Conservation (phyloP, 2,113 vertebrate species). For the Rhinichthys klamathensis region DNA sequence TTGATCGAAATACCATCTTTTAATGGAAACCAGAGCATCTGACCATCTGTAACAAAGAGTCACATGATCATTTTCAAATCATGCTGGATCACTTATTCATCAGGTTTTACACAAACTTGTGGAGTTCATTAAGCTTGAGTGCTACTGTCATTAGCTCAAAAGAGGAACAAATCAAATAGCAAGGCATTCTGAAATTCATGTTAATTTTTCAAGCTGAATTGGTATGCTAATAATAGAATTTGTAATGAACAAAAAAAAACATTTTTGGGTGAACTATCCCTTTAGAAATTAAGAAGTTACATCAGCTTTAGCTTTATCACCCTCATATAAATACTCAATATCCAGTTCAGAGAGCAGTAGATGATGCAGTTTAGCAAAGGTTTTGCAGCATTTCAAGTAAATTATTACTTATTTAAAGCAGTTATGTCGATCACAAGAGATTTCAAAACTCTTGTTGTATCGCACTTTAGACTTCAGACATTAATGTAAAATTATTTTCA, state of each 20-base stretch:
- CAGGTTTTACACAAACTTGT: not conserved
- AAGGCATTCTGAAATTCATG: not conserved
- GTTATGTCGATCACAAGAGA: not conserved
- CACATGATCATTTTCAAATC: too few relatives aligned
- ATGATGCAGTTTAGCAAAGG: not conserved
- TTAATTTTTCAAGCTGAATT: not conserved
- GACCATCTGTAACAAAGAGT: too few relatives aligned
- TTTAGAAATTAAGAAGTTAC: not conserved
- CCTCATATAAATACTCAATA: not conserved
- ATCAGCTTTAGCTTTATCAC: not conserved
- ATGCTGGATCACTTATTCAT: not conserved
- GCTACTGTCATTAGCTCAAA: not conserved
- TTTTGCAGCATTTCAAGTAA: not conserved
- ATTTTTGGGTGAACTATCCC: not conserved
- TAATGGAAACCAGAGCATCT: too few relatives aligned
- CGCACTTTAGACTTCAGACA: not conserved
- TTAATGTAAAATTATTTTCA: slow-evolving; percentile 42
- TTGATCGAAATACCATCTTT: not conserved
- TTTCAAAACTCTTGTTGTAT: not conserved
- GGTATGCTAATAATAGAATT: too few relatives aligned
- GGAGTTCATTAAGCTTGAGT: not conserved
- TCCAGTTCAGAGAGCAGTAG: not conserved
- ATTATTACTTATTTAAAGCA: not conserved
- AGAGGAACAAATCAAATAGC: not conserved
- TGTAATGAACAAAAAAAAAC: too few relatives aligned